Conservation (phyloP, 2,888 invertebrate genomes). For the Encarsia formosa region DNA sequence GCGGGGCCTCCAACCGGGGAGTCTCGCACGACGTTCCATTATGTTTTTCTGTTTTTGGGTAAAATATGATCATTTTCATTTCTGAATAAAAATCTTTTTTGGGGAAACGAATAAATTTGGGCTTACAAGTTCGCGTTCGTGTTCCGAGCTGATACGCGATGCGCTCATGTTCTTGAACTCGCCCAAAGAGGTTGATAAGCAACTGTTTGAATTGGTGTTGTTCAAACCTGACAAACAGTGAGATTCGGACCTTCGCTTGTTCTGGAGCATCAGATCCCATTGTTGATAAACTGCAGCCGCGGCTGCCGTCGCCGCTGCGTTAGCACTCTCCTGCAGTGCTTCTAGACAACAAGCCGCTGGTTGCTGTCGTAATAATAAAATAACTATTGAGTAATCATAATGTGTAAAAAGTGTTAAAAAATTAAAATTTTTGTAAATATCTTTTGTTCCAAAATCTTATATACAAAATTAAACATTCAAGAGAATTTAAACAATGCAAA, state of each 20-base stretch:
- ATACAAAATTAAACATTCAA: no score
- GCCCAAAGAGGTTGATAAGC: slow-evolving; percentile 5
- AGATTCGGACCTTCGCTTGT: slow-evolving; percentile 9
- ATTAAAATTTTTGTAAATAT: no score
- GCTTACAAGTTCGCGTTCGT: slow-evolving; percentile 1
- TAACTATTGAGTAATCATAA: not conserved
- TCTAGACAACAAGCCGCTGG: not conserved
- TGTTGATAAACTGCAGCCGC: not conserved
- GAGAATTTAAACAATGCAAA: no score
- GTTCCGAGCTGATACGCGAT: slow-evolving; percentile 12
- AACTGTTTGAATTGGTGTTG: slow-evolving; percentile 7
- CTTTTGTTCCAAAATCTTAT: no score
- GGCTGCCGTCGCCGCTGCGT: not conserved
- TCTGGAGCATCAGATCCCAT: not conserved
- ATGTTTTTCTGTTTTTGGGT: slow-evolving; percentile 8
- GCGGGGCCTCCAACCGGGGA: slow-evolving; percentile 41
- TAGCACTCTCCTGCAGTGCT: not conserved
- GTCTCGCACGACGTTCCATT: slow-evolving; percentile 19
- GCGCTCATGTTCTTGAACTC: slow-evolving; percentile 11
- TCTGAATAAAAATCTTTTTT: not conserved
- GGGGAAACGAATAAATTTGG: not conserved
- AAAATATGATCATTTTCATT: not conserved
- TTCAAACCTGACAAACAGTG: slow-evolving; percentile 4
- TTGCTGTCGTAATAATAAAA: not conserved
- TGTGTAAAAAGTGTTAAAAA: not conserved